Conservation (phyloP, 1,140 invertebrate genomes). For the Caenorhabditis briggsae region DNA sequence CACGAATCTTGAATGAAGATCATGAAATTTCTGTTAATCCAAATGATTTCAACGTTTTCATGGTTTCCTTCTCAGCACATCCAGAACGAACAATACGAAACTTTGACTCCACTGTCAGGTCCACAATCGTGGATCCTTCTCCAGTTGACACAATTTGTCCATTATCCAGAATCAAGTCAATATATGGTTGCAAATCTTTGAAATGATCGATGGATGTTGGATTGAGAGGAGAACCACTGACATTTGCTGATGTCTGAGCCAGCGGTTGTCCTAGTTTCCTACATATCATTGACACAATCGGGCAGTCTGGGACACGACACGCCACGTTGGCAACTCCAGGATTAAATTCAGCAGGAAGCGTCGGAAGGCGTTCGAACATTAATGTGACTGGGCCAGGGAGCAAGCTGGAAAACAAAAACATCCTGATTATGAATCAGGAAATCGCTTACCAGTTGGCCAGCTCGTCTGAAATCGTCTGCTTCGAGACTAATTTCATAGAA, state of each 20-base stretch:
- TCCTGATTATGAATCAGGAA: not conserved
- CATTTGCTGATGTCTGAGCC: slow-evolving; percentile 67
- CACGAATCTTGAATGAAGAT: not conserved
- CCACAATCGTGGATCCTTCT: slow-evolving; percentile 63
- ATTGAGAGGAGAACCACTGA: slow-evolving; percentile 60
- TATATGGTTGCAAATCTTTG: slow-evolving; percentile 55
- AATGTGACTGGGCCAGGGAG: slow-evolving; percentile 67
- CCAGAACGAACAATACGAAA: slow-evolving; percentile 64
- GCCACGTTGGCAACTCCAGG: slow-evolving; percentile 59
- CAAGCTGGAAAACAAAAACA: slow-evolving; percentile 2
- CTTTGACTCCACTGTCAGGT: slow-evolving; percentile 58
- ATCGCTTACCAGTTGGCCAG: slow-evolving; percentile 17
- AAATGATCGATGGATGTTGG: slow-evolving; percentile 61
- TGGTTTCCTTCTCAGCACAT: slow-evolving; percentile 42
- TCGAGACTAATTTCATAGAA: slow-evolving; percentile 44
- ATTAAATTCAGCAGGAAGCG: slow-evolving; percentile 61
- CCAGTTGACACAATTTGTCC: slow-evolving; percentile 48
- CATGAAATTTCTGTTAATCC: slow-evolving; percentile 30
- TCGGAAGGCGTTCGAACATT: slow-evolving; percentile 61
- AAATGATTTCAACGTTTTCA: not conserved
- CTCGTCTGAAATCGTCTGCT: slow-evolving; percentile 54
- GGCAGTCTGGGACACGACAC: slow-evolving; percentile 64
- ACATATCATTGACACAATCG: slow-evolving; percentile 63
- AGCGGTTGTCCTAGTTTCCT: slow-evolving; percentile 59
- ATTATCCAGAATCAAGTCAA: slow-evolving; percentile 64